phyloP scores from a whole-genome alignment of 2,888 invertebrate species.

The Heteropelma amictum region DNA sequence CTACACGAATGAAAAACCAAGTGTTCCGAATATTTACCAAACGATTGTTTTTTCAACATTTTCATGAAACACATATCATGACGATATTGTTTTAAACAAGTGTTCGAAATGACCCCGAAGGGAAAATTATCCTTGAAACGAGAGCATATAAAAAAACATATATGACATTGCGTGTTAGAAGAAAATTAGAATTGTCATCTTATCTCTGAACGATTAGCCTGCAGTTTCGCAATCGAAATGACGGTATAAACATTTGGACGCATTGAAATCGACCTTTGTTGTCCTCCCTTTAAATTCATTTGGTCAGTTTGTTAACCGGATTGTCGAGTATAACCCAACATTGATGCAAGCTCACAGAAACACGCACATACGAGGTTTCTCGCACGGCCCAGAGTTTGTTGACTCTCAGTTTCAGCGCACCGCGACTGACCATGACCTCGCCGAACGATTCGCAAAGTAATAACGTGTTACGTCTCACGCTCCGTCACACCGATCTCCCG shows the following conservation, averaged over 20 bases:
- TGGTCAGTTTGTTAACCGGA: conserved; percentile 54
- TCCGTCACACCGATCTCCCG: conserved; percentile 14
- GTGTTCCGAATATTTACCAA: no score
- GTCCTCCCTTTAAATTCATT: conserved; percentile 37
- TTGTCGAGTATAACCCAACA: conserved; percentile 56
- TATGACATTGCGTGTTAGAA: no score
- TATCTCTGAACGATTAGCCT: no score
- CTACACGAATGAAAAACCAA: no score
- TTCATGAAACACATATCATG: no score
- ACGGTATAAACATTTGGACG: background rate
- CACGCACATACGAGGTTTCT: background rate
- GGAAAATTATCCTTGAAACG: no score
- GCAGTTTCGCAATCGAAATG: background rate
- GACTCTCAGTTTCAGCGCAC: conserved; percentile 77
- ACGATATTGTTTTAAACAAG: no score
- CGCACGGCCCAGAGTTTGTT: conserved; percentile 72
- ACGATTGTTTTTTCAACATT: no score
- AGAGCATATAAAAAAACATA: no score
- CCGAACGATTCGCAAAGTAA: conserved; percentile 74
- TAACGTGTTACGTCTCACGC: conserved; percentile 58
- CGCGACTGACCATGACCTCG: conserved; percentile 77
- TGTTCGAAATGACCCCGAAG: no score
- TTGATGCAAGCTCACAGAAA: conserved; percentile 18
- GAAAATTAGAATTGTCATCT: no score
- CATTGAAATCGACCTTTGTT: background rate